A percentile compares a stretch with the other conserved stretches of the same genome.
Conservation (phyloP, 2,888 invertebrate genomes). For the Neoitamus cyanurus region DNA sequence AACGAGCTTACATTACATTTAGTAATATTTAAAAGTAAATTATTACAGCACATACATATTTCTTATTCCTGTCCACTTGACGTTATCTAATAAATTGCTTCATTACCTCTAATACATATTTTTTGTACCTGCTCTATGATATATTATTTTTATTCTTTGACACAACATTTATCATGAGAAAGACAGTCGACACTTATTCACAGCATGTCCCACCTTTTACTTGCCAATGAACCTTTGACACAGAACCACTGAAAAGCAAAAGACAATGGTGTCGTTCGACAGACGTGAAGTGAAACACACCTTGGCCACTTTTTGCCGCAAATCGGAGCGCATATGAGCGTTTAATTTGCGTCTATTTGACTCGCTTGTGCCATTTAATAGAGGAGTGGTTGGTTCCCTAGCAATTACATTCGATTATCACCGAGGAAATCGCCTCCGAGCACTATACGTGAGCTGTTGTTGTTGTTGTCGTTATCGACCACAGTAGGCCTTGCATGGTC, state of each 20-base stretch:
- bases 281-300: neutral
- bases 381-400: neutral
- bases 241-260: neutral
- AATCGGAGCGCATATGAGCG: neutral
- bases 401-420: constrained; percentile 23
- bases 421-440: constrained; percentile 14
- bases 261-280: neutral
- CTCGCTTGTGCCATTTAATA: constrained; percentile 1
- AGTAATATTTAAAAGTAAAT: no score
- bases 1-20: no score
- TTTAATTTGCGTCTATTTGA: constrained; percentile 4
- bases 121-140: neutral
- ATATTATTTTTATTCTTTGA: neutral
- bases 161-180: neutral
- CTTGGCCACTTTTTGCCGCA: neutral
- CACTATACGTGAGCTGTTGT: neutral
- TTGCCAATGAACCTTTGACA: constrained; percentile 1
- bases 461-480: neutral
- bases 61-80: neutral
- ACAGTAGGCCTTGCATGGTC: constrained; percentile 21
- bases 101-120: neutral
- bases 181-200: neutral
- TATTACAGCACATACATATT: no score
- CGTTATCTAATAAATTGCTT: neutral
- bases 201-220: neutral